Base-by-base conservation (phyloP, 2,888 invertebrate species). In the Nycteola revayana region DNA sequence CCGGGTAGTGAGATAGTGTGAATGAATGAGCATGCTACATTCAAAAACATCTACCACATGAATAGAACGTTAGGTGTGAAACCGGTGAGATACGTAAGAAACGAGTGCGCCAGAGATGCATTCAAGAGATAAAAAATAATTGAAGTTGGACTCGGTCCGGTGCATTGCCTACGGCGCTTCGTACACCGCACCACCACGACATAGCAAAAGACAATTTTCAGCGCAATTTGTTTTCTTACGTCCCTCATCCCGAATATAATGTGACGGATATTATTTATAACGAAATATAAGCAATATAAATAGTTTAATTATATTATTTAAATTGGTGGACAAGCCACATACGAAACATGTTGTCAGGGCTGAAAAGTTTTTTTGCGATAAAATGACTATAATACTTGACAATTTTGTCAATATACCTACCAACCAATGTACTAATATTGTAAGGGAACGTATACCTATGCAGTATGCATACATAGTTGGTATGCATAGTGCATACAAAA, bases 41-140 rank as follows among this genome's bases (percentile, higher is more conserved):
- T 42, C 50, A 61, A 48, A 61, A 50, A 40, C 44, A 48, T 57
- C 41, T 46, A 44, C 42, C 29, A 32, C 44, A 27, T 75, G 74
- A 76, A 77, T 66, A 59, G 68, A 39, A 40, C 40, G 50, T 52
- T 50, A 72, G 67, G 77, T 75, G 77, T 69, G 70, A 77, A 77
- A 53, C 59, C 37, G 39, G 42, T 45, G 60, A 75, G 76, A 76
- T 73, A 73, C 63, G 62, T 46, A 42, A 54, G 36, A 57, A 57
- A 59, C 51, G 63, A 50, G 57, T 52, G 49, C 44, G 38, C 42
- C 28, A 33, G 66, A 75, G 76, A 78, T 76, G 72, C 72, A 73
- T 74, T 74, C 76, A 72, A 49, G 50, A 70, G 75, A 77, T 77
- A 78, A 76, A n/a, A 68, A 75, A 75, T 73, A 76, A 78, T 75